Percentiles rank a stretch among this genome's conserved stretches.
Conservation (phyloP, 2,888 invertebrate species). For the Idaea aversata region DNA sequence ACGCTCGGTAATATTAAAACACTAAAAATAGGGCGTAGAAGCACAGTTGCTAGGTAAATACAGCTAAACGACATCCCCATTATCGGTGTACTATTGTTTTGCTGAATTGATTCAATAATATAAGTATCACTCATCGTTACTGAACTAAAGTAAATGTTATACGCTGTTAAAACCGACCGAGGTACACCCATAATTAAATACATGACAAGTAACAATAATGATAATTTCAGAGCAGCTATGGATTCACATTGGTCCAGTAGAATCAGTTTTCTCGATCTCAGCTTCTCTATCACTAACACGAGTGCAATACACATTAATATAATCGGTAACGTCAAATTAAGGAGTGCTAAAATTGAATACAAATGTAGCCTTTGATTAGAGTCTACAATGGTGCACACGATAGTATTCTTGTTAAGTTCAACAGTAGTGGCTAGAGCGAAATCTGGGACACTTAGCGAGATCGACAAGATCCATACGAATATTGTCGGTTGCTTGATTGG, state of each 20-base stretch:
- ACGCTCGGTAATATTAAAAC: conserved; percentile 44
- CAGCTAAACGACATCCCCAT: conserved; percentile 52
- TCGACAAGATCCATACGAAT: conserved; percentile 80
- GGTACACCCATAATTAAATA: conserved; percentile 61
- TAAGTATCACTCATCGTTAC: conserved; percentile 40
- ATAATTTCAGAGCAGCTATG: conserved; percentile 57
- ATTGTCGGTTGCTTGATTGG: conserved; percentile 76
- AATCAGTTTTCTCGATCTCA: conserved; percentile 47
- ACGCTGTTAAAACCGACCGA: conserved; percentile 53
- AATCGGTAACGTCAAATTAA: conserved; percentile 63
- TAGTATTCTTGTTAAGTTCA: conserved; percentile 51
- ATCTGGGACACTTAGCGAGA: conserved; percentile 81
- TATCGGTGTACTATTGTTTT: conserved; percentile 38
- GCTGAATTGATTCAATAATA: conserved; percentile 36
- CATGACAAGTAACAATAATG: conserved; percentile 57
- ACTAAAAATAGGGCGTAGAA: conserved; percentile 41
- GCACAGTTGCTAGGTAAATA: conserved; percentile 49
- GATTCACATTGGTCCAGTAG: conserved; percentile 49
- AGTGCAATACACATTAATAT: conserved; percentile 53
- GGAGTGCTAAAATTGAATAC: conserved; percentile 62
- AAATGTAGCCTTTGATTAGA: conserved; percentile 69
- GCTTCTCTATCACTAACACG: conserved; percentile 52
- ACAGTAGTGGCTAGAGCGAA: conserved; percentile 76
- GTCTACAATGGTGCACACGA: conserved; percentile 76
- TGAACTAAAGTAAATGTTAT: conserved; percentile 50